Evolutionary conservation across 2,797 vertebrate species (phyloP), one percentile per base, ranked within the genome.

Genomic region (Microctenopoma steveboyesi): DNA sequence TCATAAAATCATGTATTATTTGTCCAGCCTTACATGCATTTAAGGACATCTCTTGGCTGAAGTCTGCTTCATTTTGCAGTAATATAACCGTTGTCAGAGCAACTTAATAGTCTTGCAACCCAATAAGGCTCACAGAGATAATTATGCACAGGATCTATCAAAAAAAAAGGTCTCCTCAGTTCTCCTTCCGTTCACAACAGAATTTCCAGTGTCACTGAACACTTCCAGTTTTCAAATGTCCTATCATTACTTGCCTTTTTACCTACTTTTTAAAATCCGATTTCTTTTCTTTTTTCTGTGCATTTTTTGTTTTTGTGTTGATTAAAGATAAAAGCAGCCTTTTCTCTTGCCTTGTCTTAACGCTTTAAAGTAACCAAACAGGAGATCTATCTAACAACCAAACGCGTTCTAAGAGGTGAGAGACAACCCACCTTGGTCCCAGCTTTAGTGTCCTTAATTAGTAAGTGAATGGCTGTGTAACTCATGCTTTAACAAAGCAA

Each of bases 321-420:
- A 94, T 94, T 95, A 91, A 95, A 96, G 95, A 95, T 94, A 91
- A 94, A 96, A 96, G 92, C 96, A 96, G 96, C 97, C 97, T 99
- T 98, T 95, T 97, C 96, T 98, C 96, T 98, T 98, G 97, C 97
- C 97, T 98, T 99, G 97, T 98, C 97, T 97, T 98, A 98, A 98
- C 95, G 96, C 97, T 99, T 99, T 98, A 98, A 98, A 96, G 93
- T 98, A 98, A 97, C 97, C 97, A 98, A 97, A 98, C 97, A 96
- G 96, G 96, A 98, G 95, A 96, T 97, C 95, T 97, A 95, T 97
- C 96, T 97, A 98, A 96, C 97, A 99, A 98, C 97, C 96, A 92
- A 92, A 92, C 90, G 88, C 89, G 92, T 97, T 96, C 94, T 94
- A 95, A 95, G 95, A 95, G 95, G 95, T 96, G 91, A 92, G 96